These are phyloP conservation scores for Atopsyche davidsoni DNA, from an alignment of 1,140 invertebrate species.

Conservation along the genomic window DNA sequence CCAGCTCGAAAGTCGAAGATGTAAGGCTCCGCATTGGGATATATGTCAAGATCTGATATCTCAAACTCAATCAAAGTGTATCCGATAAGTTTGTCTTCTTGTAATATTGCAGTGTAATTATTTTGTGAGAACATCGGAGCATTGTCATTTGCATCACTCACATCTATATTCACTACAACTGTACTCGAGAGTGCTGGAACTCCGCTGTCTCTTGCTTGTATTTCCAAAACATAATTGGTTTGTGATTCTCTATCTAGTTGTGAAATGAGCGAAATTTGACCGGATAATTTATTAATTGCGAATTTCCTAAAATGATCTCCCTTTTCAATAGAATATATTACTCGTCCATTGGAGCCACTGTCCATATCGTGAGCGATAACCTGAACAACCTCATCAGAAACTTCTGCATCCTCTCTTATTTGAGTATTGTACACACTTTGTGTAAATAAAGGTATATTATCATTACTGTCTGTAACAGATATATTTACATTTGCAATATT, in stretches of 20 bases:
- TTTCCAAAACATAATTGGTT: slow-evolving; percentile 63
- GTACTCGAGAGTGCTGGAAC: slow-evolving; percentile 61
- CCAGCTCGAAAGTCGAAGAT: slow-evolving; percentile 77
- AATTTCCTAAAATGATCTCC: slow-evolving; percentile 73
- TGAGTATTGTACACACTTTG: slow-evolving; percentile 68
- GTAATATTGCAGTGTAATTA: slow-evolving; percentile 70
- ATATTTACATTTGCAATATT: slow-evolving; percentile 78
- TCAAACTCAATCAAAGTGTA: slow-evolving; percentile 68
- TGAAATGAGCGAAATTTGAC: slow-evolving; percentile 62
- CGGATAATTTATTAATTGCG: slow-evolving; percentile 62
- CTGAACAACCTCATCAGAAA: slow-evolving; percentile 60
- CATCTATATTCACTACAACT: slow-evolving; percentile 67
- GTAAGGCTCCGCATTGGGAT: slow-evolving; percentile 80
- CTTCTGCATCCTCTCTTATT: slow-evolving; percentile 65
- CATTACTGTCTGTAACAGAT: slow-evolving; percentile 75
- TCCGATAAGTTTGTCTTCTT: slow-evolving; percentile 75
- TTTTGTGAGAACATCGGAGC: slow-evolving; percentile 63
- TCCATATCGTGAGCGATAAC: slow-evolving; percentile 69
- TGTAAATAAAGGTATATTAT: slow-evolving; percentile 73
- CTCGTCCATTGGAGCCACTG: slow-evolving; percentile 63
- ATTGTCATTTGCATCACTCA: slow-evolving; percentile 81
- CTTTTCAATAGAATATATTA: slow-evolving; percentile 65
- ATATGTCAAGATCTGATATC: slow-evolving; percentile 76
- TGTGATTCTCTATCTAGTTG: slow-evolving; percentile 72
- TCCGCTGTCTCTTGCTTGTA: slow-evolving; percentile 69